phyloP scores from a whole-genome alignment of 2,888 invertebrate species.

The Ormyrus rosae region DNA sequence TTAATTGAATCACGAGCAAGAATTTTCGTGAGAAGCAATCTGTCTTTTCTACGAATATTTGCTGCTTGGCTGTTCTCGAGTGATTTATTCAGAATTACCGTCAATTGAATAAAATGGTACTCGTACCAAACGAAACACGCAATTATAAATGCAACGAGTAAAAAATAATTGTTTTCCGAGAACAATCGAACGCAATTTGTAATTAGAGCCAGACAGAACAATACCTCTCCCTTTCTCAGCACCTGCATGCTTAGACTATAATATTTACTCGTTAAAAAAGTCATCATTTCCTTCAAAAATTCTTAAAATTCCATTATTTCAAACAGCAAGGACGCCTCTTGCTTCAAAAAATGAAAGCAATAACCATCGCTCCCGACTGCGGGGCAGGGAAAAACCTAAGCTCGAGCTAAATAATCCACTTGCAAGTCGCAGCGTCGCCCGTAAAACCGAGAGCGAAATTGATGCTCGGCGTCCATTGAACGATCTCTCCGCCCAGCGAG shows the following conservation, averaged over 20 bases:
- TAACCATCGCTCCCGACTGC: too few relatives aligned
- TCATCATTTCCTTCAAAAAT: too few relatives aligned
- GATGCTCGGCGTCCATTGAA: background rate
- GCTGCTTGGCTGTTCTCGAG: slow-evolving; percentile 10
- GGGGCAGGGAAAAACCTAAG: too few relatives aligned
- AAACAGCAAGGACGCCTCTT: too few relatives aligned
- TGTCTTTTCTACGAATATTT: too few relatives aligned
- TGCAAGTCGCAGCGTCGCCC: background rate
- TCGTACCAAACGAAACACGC: slow-evolving; percentile 11
- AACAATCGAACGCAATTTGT: slow-evolving; percentile 21
- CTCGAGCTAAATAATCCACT: too few relatives aligned
- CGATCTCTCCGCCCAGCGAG: too few relatives aligned
- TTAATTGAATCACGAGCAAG: slow-evolving; percentile 31
- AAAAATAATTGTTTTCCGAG: slow-evolving; percentile 38
- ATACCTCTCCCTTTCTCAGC: too few relatives aligned
- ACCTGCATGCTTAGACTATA: too few relatives aligned
- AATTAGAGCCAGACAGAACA: background rate
- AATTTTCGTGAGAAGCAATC: background rate
- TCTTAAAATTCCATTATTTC: too few relatives aligned
- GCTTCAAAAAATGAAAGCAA: too few relatives aligned
- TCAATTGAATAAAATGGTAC: slow-evolving; percentile 41
- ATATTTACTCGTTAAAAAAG: too few relatives aligned
- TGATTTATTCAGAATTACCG: slow-evolving; percentile 28
- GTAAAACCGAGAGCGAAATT: background rate
- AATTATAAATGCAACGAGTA: slow-evolving; percentile 13